A percentile compares a stretch with the other conserved stretches of the same genome.
phyloP scores from a whole-genome alignment of 1,140 invertebrate genomes.

The Drosophila santomea region DNA sequence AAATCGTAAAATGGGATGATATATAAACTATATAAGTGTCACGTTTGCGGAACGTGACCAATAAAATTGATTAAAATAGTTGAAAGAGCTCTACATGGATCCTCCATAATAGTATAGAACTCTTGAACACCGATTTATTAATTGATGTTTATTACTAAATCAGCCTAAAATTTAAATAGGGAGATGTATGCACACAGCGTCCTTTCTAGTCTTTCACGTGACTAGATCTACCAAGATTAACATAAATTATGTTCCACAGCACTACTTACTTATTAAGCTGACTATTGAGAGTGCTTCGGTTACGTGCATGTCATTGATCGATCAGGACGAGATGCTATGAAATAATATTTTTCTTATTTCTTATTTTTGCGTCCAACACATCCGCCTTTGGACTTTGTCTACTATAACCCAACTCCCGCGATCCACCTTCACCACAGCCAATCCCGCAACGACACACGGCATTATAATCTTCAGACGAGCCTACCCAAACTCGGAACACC shows the following conservation, averaged over 20 bases:
- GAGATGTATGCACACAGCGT: background rate
- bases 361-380: background rate
- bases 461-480: constrained; percentile 10
- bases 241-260: background rate
- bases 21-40: constrained; percentile 56
- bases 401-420: constrained; percentile 14
- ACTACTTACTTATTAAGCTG: no score
- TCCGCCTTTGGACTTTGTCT: constrained; percentile 34
- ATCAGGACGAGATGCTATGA: background rate
- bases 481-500: constrained; percentile 15
- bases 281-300: no score
- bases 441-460: constrained; percentile 31
- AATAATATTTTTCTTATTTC: background rate
- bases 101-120: no score
- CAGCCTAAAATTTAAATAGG: background rate
- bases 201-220: background rate
- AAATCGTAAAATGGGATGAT: constrained; percentile 29
- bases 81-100: background rate
- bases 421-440: constrained; percentile 35
- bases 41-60: constrained; percentile 49
- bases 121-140: no score
- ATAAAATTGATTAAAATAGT: background rate
- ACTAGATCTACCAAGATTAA: background rate
- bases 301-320: background rate
- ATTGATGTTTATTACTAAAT: background rate